phyloP scores from a whole-genome alignment of 2,797 vertebrate genomes.

The Poecile montanus region DNA sequence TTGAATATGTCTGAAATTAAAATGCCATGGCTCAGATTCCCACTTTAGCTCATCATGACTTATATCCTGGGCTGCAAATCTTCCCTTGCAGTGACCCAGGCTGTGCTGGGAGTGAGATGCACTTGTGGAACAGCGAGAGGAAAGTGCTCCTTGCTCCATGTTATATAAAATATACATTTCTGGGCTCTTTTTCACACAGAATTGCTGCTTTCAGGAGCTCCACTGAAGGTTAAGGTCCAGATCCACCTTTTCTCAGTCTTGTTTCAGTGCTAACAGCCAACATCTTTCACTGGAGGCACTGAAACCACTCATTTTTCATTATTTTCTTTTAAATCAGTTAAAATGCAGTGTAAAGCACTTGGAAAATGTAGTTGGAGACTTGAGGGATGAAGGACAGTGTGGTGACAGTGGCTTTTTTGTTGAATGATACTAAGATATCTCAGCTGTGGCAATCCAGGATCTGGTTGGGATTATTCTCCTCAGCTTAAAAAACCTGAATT shows the following conservation, averaged over 20 bases:
- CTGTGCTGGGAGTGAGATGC: not conserved
- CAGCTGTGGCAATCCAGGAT: not conserved
- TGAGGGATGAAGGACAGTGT: not conserved
- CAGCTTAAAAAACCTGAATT: not conserved
- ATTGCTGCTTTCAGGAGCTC: accelerated
- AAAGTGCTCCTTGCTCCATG: accelerated
- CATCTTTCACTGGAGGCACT: not conserved
- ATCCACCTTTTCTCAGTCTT: not conserved
- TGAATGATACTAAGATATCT: not conserved
- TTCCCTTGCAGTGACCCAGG: not conserved
- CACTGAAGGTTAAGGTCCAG: not conserved
- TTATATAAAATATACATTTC: accelerated
- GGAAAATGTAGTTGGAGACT: not conserved
- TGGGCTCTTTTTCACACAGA: accelerated
- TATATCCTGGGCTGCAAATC: conserved; percentile 4
- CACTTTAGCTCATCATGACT: not conserved
- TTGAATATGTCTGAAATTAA: not conserved
- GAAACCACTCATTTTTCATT: not conserved
- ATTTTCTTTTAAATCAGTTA: not conserved
- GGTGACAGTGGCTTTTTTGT: not conserved
- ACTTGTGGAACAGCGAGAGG: not conserved
- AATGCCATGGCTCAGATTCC: conserved; percentile 32
- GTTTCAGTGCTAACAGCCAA: not conserved
- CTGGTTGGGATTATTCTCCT: not conserved
- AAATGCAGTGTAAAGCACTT: not conserved